These are phyloP conservation scores for Orthonevra nobilis DNA, from an alignment of 2,888 invertebrate genomes.

Conservation along the genomic window DNA sequence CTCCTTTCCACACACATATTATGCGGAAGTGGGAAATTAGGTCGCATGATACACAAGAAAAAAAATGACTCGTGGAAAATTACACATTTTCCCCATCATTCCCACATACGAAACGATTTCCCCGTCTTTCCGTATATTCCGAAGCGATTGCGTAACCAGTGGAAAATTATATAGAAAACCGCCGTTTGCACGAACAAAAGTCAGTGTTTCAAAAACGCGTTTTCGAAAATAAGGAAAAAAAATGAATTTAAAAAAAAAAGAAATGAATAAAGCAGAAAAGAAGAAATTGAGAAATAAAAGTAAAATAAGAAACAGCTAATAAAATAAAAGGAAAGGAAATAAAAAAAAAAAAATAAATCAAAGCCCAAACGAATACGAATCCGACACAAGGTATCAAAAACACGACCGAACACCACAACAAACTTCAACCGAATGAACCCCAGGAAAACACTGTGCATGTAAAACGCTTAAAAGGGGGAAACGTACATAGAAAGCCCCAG, in stretches of 20 bases:
- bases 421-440: constrained; percentile 79
- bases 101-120: not conserved
- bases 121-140: not conserved
- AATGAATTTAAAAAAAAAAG: not conserved
- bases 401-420: constrained; percentile 77
- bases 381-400: constrained; percentile 68
- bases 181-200: not conserved
- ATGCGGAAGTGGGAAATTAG: constrained; percentile 74
- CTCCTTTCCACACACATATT: constrained; percentile 71
- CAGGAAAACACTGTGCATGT: constrained; percentile 76
- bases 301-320: not conserved
- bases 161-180: too few species aligned
- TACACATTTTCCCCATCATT: not conserved
- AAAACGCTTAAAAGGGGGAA: constrained; percentile 72
- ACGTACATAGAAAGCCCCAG: constrained; percentile 32
- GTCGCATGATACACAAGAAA: constrained; percentile 71
- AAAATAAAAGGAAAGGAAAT: constrained; percentile 1
- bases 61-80: constrained; percentile 21
- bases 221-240: not conserved
- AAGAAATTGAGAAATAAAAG: too few species aligned
- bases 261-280: too few species aligned
- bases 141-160: constrained; percentile 36
- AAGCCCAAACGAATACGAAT: constrained; percentile 4
- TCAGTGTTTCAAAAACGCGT: not conserved
- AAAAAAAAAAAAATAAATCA: not conserved